Conservation (phyloP, 2,113 vertebrate species). For the Colius striatus region DNA sequence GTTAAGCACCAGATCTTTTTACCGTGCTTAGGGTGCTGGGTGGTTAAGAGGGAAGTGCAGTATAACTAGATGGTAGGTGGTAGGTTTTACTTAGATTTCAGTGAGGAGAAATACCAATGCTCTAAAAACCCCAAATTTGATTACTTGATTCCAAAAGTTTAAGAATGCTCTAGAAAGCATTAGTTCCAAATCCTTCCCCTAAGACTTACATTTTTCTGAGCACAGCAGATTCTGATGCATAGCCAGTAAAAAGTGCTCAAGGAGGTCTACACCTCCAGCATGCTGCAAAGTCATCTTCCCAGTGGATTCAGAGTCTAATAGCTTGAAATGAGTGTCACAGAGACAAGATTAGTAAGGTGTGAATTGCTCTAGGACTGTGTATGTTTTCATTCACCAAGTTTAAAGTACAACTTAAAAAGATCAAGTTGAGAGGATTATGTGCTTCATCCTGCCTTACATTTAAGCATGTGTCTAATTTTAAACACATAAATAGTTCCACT, state of each 20-base stretch:
- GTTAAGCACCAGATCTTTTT: not conserved
- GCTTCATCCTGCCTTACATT: not conserved
- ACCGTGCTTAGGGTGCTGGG: not conserved
- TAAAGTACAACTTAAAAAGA: slow-evolving; percentile 1
- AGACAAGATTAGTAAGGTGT: not conserved
- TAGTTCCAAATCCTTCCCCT: not conserved
- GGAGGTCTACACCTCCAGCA: not conserved
- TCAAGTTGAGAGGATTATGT: not conserved
- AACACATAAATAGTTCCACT: slow-evolving; percentile 21
- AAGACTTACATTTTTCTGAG: not conserved
- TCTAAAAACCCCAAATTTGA: not conserved
- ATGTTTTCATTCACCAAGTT: not conserved
- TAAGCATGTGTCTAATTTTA: slow-evolving; percentile 9
- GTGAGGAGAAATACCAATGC: not conserved
- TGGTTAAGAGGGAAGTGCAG: not conserved
- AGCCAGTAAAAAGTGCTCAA: not conserved
- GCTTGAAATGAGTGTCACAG: not conserved
- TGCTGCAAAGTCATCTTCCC: not conserved
- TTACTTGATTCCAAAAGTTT: not conserved
- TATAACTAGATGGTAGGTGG: not conserved
- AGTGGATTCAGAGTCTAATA: not conserved
- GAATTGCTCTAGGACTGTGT: not conserved
- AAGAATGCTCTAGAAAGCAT: not conserved
- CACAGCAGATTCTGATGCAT: not conserved
- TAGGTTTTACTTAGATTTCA: not conserved